Conservation (phyloP, 2,797 vertebrate genomes). For the Scleropages formosus region DNA sequence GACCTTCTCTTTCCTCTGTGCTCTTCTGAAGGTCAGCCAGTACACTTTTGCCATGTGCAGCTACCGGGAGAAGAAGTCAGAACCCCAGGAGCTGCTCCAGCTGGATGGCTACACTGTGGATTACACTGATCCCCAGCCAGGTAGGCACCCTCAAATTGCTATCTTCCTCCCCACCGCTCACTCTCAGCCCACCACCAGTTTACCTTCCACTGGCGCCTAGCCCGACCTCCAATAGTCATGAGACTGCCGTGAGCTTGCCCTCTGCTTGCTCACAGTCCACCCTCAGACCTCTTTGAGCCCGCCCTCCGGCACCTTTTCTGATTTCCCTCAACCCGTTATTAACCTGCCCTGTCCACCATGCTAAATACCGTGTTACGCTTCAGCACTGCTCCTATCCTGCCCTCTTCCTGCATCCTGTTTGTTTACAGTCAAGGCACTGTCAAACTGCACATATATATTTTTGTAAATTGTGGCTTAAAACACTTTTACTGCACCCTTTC, state of each 20-base stretch:
- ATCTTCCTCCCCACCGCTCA: neutral
- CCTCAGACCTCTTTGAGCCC: too few relatives aligned
- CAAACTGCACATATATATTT: neutral
- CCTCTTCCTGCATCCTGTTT: too few relatives aligned
- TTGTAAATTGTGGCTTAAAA: neutral
- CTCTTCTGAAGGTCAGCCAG: constrained; percentile 86
- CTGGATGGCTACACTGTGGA: constrained; percentile 97
- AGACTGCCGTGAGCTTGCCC: too few relatives aligned
- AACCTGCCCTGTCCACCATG: too few relatives aligned
- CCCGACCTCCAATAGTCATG: too few relatives aligned
- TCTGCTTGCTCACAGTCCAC: too few relatives aligned
- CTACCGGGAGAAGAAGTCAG: constrained; percentile 96
- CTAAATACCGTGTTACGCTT: too few relatives aligned
- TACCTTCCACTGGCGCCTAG: too few relatives aligned
- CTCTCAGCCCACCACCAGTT: neutral
- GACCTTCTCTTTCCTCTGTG: constrained; percentile 25
- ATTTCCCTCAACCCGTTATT: too few relatives aligned
- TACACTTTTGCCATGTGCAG: constrained; percentile 99
- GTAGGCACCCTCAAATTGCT: constrained; percentile 56
- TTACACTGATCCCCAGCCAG: constrained; percentile 96
- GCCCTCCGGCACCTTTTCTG: too few relatives aligned
- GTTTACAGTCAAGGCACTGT: too few relatives aligned
- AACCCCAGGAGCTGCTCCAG: constrained; percentile 93
- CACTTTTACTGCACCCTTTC: neutral
- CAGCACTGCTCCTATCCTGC: too few relatives aligned